Evolutionary conservation across 53 echinoderm and acorn worm genomes (phyloP).

Genomic region (Mesocentrotus franciscanus): DNA sequence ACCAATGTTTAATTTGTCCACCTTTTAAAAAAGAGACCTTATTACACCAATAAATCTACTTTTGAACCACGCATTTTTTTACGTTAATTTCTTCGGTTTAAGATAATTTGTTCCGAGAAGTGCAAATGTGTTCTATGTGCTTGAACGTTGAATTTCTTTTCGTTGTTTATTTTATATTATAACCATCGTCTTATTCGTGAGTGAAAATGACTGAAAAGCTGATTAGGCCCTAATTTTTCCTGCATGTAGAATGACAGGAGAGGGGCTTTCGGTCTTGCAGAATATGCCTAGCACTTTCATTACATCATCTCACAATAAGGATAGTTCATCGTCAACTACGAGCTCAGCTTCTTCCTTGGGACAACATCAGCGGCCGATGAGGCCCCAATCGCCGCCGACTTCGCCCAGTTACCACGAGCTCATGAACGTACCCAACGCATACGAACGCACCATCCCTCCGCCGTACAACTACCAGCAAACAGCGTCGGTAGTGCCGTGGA

Average conservation of each 20-base stretch:
- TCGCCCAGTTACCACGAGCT: slow-evolving; percentile 54
- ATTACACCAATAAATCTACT: too few relatives aligned
- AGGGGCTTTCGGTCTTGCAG: not conserved
- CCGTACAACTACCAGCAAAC: slow-evolving; percentile 23
- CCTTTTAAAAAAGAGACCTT: too few relatives aligned
- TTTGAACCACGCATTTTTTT: too few relatives aligned
- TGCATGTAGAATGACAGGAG: not conserved
- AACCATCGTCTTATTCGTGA: too few relatives aligned
- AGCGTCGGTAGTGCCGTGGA: not conserved
- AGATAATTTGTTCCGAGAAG: too few relatives aligned
- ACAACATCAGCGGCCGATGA: not conserved
- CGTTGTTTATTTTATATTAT: too few relatives aligned
- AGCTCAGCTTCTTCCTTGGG: not conserved
- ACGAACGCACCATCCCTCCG: not conserved
- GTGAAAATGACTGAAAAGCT: too few relatives aligned
- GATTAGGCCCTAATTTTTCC: not conserved
- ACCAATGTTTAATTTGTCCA: too few relatives aligned
- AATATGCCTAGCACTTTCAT: slow-evolving; percentile 7
- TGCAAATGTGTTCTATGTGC: too few relatives aligned
- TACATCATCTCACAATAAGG: not conserved
- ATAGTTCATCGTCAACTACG: not conserved
- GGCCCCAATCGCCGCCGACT: slow-evolving; percentile 30
- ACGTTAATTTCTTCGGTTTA: too few relatives aligned
- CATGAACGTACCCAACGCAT: slow-evolving; percentile 20
- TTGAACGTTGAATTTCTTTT: too few relatives aligned